phyloP scores from a whole-genome alignment of 2,113 vertebrate species.

The Lampris incognitus region DNA sequence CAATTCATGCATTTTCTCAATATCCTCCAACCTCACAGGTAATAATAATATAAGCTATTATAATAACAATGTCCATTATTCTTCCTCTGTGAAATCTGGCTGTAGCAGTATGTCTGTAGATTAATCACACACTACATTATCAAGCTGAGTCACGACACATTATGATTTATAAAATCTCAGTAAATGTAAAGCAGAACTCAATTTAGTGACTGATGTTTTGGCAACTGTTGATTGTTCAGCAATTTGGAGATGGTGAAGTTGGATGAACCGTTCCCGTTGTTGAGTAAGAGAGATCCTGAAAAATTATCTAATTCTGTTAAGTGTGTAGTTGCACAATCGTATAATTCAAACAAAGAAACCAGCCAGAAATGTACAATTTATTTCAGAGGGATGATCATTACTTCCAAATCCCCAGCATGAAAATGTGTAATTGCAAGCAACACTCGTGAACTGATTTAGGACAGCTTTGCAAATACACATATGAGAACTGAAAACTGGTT shows the following conservation, averaged over 20 bases:
- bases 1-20: background rate
- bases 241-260: constrained; percentile 14
- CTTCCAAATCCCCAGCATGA: background rate
- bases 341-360: background rate
- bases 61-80: background rate
- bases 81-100: background rate
- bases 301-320: constrained; percentile 1
- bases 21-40: background rate
- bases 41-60: background rate
- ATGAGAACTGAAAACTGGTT: no score
- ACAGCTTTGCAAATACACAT: no score
- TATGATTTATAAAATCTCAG: constrained; percentile 22
- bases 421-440: no score
- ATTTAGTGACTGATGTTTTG: background rate
- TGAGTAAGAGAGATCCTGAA: background rate
- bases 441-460: no score
- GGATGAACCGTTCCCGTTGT: background rate
- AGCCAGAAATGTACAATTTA: background rate
- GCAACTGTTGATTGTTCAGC: constrained; percentile 32
- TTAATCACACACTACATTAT: no score
- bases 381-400: background rate
- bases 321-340: background rate
- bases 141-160: background rate
- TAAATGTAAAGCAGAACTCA: constrained; percentile 6
- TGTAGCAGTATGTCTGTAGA: no score